Evolutionary conservation across 2,113 vertebrate species (phyloP), one percentile per base, ranked within the genome.

Genomic region (Caloenas nicobarica): DNA sequence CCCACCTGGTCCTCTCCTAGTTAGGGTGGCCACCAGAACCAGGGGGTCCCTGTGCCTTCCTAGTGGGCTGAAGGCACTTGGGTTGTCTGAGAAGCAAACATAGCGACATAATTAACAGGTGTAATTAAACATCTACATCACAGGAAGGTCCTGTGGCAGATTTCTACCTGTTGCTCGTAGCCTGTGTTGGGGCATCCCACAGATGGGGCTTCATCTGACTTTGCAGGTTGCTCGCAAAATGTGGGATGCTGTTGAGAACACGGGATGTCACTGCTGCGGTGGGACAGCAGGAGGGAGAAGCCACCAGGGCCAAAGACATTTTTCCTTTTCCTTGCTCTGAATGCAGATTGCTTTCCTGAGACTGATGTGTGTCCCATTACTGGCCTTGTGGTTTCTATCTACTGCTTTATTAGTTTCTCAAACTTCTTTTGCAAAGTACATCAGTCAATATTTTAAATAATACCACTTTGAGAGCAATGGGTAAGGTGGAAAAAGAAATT

Each of bases 111-210:
- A 80, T 72, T 58, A 50, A 40, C 28, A 33, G 54, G 3, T 42
- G 4, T 5, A 31, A 31, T 26, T 24, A n/a, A 64, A 40, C 5
- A 33, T 24, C 16, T 13, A 6, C 0, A 0, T 54, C 29, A 15
- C 0, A 2, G 22, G 31, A n/a, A 50, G 38, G 11, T 78, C 33
- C 44, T 19, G 0, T 7, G 46, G 40, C 28, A 54, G 22, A 46
- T 21, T 54, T 22, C 8, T 7, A 13, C 31, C 25, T 53, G 80
- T 58, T 40, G 7, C 15, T 61, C 46, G 33, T 9, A 53, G 29
- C 6, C n/a, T 48, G 34, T 50, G 44, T 15, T 53, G 40, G 33
- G 65, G 22, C 34, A 16, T 60, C 5, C 2, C 46, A 34, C 18
- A 77, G 64, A 11, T 46, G 44, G 38, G 73, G 53, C 10, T 54